Percentiles rank a stretch among this genome's conserved stretches.
Evolutionary conservation across 2,888 invertebrate genomes (phyloP).

Genomic region (Craniophora ligustri): DNA sequence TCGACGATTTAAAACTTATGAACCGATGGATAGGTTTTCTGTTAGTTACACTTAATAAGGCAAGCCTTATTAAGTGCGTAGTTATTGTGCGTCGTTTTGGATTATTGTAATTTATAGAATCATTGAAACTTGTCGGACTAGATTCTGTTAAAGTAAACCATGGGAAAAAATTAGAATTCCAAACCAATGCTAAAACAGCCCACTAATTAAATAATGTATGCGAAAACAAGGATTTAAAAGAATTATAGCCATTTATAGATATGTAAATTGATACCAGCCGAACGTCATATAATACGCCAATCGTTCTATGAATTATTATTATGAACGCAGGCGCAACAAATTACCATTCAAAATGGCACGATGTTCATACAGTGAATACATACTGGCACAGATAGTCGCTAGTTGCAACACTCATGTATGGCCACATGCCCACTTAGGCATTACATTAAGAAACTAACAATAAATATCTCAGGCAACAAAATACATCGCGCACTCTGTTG

Average conservation of each 20-base stretch:
- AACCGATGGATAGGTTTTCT: not conserved
- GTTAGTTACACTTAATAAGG: too few species aligned
- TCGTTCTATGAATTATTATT: slow-evolving; percentile 58
- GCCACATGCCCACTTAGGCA: slow-evolving; percentile 75
- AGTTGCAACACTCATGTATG: slow-evolving; percentile 64
- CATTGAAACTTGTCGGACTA: not conserved
- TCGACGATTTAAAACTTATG: slow-evolving; percentile 25
- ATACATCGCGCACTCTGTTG: slow-evolving; percentile 87
- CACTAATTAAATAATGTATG: slow-evolving; percentile 42
- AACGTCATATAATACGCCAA: slow-evolving; percentile 54
- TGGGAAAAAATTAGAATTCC: not conserved
- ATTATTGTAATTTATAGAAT: not conserved
- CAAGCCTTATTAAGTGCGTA: too few species aligned
- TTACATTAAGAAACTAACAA: slow-evolving; percentile 82
- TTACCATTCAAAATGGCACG: slow-evolving; percentile 67
- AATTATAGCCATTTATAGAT: slow-evolving; percentile 40
- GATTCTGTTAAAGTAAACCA: not conserved
- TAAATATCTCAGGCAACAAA: slow-evolving; percentile 86
- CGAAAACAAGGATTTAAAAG: slow-evolving; percentile 28
- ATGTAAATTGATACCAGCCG: slow-evolving; percentile 45
- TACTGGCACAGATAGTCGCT: slow-evolving; percentile 44
- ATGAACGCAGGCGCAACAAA: slow-evolving; percentile 61
- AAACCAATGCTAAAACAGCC: slow-evolving; percentile 6
- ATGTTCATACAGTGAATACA: slow-evolving; percentile 50
- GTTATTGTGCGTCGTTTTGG: not conserved